Evolutionary conservation across 1,140 invertebrate species (phyloP), one percentile per base, ranked within the genome.

Genomic region (Psix sp.): DNA sequence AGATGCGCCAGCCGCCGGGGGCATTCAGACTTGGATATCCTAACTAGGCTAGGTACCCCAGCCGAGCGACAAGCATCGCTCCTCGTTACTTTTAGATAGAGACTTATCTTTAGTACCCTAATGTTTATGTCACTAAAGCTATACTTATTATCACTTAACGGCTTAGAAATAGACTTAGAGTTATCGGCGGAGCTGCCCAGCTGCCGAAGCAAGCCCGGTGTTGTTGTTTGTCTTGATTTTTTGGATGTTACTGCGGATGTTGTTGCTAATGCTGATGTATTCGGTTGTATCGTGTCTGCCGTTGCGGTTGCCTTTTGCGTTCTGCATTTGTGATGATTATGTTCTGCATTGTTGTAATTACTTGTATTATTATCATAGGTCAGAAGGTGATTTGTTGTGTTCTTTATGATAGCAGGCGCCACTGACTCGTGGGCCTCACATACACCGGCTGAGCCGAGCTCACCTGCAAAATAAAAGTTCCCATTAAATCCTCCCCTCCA

Each of bases 131-230:
- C 79, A 71, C 85, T 87, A 87, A 86, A 87, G 85, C 86, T 88
- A 88, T 86, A 72, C 83, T 87, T 87, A 87, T 87, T 87, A 87
- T 87, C 85, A 87, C 86, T 87, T 87, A 87, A 86, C 83, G 82
- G 85, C 85, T 87, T 87, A 87, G 76, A 86, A 80, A 79, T 87
- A 87, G 84, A 87, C 85, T 87, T 87, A 87, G 85, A 86, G 76
- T 84, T 85, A 84, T 85, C 85, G 81, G 83, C 85, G 81, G 84
- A 85, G 84, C 84, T 86, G 83, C 80, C 82, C 82, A 82, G 82
- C 79, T 82, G 78, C 75, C 82, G 82, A 83, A 82, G 80, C 83
- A 79, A 83, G 82, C 80, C 84, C 82, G 78, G 79, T 85, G 81
- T 82, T 77, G 80, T 81, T 83, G 80, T 77, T 76, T 43, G 77